Percentiles rank a stretch among this genome's conserved stretches.
Evolutionary conservation across 2,888 invertebrate genomes (phyloP).

Genomic region (Drosophila neotestacea): DNA sequence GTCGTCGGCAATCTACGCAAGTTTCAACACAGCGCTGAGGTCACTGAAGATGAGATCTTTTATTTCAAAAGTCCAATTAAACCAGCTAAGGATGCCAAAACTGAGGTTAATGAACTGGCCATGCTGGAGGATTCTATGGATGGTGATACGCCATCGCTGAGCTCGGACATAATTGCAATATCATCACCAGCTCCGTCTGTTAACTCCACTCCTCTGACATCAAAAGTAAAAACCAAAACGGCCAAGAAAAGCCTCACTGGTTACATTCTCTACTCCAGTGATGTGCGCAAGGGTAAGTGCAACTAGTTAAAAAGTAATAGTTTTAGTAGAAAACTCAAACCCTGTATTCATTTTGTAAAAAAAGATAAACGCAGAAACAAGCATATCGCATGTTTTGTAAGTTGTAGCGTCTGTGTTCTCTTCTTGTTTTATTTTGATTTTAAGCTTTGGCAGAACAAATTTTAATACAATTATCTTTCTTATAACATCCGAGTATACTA

Average conservation of each 20-base stretch:
- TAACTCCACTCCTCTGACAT: constrained; percentile 84
- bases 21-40: constrained; percentile 92
- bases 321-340: too few relatives aligned
- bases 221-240: constrained; percentile 87
- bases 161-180: constrained; percentile 90
- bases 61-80: constrained; percentile 90
- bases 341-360: too few relatives aligned
- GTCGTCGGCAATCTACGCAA: constrained; percentile 90
- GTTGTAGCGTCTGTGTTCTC: too few relatives aligned
- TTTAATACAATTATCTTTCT: too few relatives aligned
- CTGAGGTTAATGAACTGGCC: constrained; percentile 80
- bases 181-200: constrained; percentile 86
- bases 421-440: too few relatives aligned
- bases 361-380: too few relatives aligned
- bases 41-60: constrained; percentile 97
- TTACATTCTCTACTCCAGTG: constrained; percentile 98
- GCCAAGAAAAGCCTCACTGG: constrained; percentile 96
- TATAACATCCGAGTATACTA: too few relatives aligned
- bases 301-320: too few relatives aligned
- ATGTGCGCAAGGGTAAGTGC: constrained; percentile 91
- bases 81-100: constrained; percentile 85
- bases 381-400: too few relatives aligned
- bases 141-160: constrained; percentile 92
- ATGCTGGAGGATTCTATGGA: constrained; percentile 93
- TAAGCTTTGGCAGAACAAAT: too few relatives aligned